Evolutionary conservation across 2,797 vertebrate species (phyloP).

Genomic region (Netta rufina): DNA sequence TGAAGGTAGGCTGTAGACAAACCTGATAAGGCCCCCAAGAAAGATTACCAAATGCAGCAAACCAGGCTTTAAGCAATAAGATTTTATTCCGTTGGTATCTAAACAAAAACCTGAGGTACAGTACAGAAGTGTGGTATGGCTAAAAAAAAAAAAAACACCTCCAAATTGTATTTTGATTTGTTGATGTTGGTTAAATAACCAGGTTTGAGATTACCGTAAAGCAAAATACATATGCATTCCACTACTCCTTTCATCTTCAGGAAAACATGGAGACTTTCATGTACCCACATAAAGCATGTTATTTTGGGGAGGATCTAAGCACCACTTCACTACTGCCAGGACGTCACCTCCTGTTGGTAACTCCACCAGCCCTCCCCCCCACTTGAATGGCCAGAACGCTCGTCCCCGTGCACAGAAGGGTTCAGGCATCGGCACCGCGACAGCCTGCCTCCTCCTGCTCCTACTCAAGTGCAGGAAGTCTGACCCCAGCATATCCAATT

Average conservation of each 20-base stretch:
- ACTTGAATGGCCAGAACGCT: background rate
- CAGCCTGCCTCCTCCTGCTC: background rate
- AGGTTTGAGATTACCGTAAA: constrained; percentile 2
- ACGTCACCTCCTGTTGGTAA: background rate
- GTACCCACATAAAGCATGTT: background rate
- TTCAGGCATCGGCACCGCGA: background rate
- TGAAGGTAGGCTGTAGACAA: background rate
- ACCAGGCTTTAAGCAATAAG: constrained; percentile 47
- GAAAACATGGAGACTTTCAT: background rate
- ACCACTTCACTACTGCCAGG: background rate
- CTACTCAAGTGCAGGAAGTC: background rate
- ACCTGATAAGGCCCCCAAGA: background rate
- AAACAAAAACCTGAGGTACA: constrained; percentile 32
- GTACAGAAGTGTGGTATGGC: constrained; percentile 58
- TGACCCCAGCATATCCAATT: background rate
- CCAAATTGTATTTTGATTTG: constrained; percentile 19
- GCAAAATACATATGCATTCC: constrained; percentile 10
- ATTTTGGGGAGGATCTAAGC: background rate
- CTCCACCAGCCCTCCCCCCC: background rate
- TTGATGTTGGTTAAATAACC: background rate
- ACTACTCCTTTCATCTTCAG: constrained; percentile 22
- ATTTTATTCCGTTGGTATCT: constrained; percentile 72
- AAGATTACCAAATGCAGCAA: background rate
- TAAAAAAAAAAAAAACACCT: constrained; percentile 20
- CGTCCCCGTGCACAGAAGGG: background rate